Conservation (phyloP, 2,113 vertebrate genomes). For the Nibea albiflora region DNA sequence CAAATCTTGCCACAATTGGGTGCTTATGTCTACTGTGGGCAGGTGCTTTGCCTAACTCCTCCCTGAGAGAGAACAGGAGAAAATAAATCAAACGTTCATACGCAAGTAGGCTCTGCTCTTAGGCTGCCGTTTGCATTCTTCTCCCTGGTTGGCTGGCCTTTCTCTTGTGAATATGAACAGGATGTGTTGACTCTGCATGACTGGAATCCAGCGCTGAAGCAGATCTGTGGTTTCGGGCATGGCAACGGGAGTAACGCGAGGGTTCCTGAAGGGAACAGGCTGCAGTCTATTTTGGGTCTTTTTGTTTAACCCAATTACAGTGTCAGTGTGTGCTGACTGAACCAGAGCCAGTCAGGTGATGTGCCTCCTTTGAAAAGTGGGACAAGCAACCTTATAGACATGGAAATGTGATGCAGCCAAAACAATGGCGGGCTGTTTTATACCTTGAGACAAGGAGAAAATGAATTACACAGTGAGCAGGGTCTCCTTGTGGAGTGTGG, state of each 20-base stretch:
- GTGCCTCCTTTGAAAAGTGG: slow-evolving; percentile 61
- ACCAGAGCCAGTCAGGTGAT: slow-evolving; percentile 57
- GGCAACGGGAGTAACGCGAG: slow-evolving; percentile 48
- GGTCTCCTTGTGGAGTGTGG: neutral
- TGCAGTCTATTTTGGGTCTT: slow-evolving; percentile 73
- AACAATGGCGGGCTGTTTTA: slow-evolving; percentile 27
- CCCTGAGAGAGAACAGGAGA: slow-evolving; percentile 23
- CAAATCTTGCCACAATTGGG: slow-evolving; percentile 17
- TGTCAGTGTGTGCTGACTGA: slow-evolving; percentile 42
- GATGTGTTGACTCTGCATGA: slow-evolving; percentile 63
- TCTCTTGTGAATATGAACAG: slow-evolving; percentile 46
- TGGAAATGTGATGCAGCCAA: slow-evolving; percentile 44
- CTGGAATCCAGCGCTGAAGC: slow-evolving; percentile 53
- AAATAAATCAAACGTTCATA: slow-evolving; percentile 63
- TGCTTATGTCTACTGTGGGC: slow-evolving; percentile 38
- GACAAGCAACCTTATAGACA: slow-evolving; percentile 41
- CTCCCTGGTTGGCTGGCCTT: slow-evolving; percentile 48
- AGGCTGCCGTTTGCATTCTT: slow-evolving; percentile 41
- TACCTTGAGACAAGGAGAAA: slow-evolving; percentile 15
- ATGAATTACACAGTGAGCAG: slow-evolving; percentile 16
- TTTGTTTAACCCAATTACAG: slow-evolving; percentile 78
- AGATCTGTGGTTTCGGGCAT: slow-evolving; percentile 51
- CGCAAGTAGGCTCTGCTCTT: slow-evolving; percentile 27
- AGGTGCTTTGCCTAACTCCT: slow-evolving; percentile 43
- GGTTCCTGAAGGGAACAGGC: slow-evolving; percentile 47